Evolutionary conservation across 35 echinoderm and acorn worm genomes (phyloP), one percentile per base, ranked within the genome.

Genomic region (Patiria miniata): DNA sequence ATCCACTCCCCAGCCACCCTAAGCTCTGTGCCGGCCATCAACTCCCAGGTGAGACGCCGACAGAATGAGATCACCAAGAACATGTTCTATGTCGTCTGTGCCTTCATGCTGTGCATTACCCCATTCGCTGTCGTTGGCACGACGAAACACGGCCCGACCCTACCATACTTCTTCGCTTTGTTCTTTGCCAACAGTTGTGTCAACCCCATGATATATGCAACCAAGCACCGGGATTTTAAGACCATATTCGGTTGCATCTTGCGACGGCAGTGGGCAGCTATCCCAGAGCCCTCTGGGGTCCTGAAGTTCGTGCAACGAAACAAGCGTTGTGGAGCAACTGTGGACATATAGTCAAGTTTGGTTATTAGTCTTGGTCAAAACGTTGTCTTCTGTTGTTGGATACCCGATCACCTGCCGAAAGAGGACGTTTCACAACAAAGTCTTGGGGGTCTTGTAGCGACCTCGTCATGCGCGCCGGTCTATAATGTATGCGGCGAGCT

Each of bases 181-280:
- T 82, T 93, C 9, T 76, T 93, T 9, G 83, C 83, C 39, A 89
- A 93, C 51, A 61, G 87, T 51, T 95, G 93, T 51, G 87, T 95
- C n/a, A 95, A 95, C 50, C 88, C 93, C 3, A 61, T 95, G 5
- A 87, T 95, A 2, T 95, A 95, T 39, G 93, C 78, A 37, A 95
- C 93, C 26, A 95, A 95, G 55, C 93, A 95, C 54, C 93, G 88
- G 22, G 78, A 85, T 30, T 95, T 95, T 50, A 95, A 91, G 40
- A 37, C 79, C 37, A 84, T 90, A 19, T 90, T 97, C 55, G 82
- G 83, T 15, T n/a, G 29, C 29, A 90, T 97, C 16, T 73, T 92
- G 47, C 68, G 21, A 18, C 93, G 90, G 51, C 54, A 86, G 8
- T 90, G 87, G 39, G 37, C 33, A 17, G 47, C 86, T 37, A 95